Evolutionary conservation across 1,140 invertebrate species (phyloP), one percentile per base, ranked within the genome.

Genomic region (Araneus ventricosus): DNA sequence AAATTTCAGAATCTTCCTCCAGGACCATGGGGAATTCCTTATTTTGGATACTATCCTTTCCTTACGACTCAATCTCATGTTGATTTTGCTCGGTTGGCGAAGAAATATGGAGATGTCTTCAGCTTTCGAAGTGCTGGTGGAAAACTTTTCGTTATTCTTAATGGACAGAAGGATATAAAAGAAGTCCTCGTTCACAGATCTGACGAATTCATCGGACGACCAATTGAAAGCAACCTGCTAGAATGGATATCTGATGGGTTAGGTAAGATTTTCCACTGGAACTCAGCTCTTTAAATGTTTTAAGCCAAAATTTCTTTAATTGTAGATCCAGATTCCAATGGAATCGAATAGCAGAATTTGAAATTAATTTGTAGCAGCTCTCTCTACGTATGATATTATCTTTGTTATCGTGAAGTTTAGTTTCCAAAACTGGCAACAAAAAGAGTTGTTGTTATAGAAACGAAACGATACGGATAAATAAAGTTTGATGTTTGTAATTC

Each of bases 21-120:
- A 4, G 90, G 90, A 10, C 90, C 90, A 17, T 63, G 37, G 39
- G 90, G 90, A 34, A 63, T 92, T 14, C 90, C 90, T 52, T 30
- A 85, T n/a, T 67, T 92, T 24, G 90, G 90, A 22, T 92, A 92
- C 17, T 92, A 92, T 67, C 91, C 91, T 20, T 87, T 87, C 27
- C 45, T 88, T 4, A 41, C 85, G 0, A 4, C 37, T 8, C 41
- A 79, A 37, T 39, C 70, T 8, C 27, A 75, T 27, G 17, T 79
- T 59, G 84, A 88, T 30, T 93, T 87, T 27, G 61, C 63, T 4
- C 22, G 30, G 41, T 37, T 93, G n/a, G 30, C 63, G 4, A 61
- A 93, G 41, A 87, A 45, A 45, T 93, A 93, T 63, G 91, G 91
- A 3, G 39, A 93, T n/a, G 20, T 93, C 1, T 61, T 93, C 6